Evolutionary conservation across 1,140 invertebrate species (phyloP).

Genomic region (Neoseiulus cucumeris): DNA sequence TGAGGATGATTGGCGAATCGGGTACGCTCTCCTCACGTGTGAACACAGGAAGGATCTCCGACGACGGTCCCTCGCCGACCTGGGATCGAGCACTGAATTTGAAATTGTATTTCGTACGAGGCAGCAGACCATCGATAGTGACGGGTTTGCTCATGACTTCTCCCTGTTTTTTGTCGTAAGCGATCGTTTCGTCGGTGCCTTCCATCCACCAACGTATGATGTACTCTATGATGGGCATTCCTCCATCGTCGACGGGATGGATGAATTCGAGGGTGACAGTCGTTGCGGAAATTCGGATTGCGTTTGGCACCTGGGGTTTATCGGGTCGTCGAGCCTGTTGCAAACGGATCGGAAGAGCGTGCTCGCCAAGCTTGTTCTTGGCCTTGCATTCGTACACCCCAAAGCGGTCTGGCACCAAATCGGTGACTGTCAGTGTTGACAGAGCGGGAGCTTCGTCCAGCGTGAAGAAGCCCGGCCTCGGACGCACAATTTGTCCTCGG

Average conservation of each 20-base stretch:
- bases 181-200: conserved; percentile 7
- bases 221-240: conserved; percentile 47
- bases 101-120: conserved; percentile 58
- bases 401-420: conserved; percentile 41
- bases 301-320: conserved; percentile 12
- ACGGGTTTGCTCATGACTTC: conserved; percentile 29
- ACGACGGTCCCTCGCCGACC: conserved; percentile 55
- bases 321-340: conserved; percentile 38
- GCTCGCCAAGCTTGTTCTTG: conserved; percentile 47
- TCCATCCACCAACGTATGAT: conserved; percentile 11
- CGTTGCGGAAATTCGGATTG: conserved; percentile 37
- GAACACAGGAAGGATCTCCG: conserved; percentile 28
- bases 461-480: conserved; percentile 15
- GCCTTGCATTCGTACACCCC: conserved; percentile 60
- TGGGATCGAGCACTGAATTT: conserved; percentile 61
- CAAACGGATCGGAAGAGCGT: conserved; percentile 42
- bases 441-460: conserved; percentile 12
- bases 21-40: conserved; percentile 20
- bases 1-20: conserved; percentile 20
- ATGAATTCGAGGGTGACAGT: conserved; percentile 54
- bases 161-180: conserved; percentile 4
- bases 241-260: conserved; percentile 45
- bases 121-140: conserved; percentile 53
- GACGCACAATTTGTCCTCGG: conserved; percentile 21
- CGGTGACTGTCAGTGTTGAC: conserved; percentile 32